Base-by-base conservation (phyloP, 2,888 invertebrate genomes). In the Rhingia rostrata region DNA sequence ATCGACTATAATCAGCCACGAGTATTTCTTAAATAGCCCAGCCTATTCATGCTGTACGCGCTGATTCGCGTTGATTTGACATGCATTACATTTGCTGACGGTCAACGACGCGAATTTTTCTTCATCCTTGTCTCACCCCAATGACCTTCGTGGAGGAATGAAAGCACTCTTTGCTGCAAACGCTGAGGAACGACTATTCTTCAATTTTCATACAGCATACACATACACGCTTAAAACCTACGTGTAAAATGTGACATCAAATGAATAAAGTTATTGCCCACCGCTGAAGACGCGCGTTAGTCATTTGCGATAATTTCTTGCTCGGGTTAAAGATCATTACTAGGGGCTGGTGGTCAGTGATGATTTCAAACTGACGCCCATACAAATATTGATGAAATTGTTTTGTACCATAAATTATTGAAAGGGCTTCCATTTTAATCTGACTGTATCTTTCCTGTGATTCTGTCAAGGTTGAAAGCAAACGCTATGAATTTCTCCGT, bases 41-140 rank as follows among this genome's bases (percentile, higher is more conserved):
- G 91, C 90, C 87, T 90, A 92, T 83, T 92, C 92, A 10, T 90
- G 86, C 86, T 92, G 91, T 6, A 92, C 81, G 22, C 91, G 84
- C 56, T 90, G 58, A 7, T 37, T 67, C 5, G 70, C 51, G 0
- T 78, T 58, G 9, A 56, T 12, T 33, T 81, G 72, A 39, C 73
- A 86, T n/a, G 39, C 14, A 0, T 14, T 45, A 39, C 77, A 81
- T n/a, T 66, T 39, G 10, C 7, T 12, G 7, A 70, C 72, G 0
- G 35, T 37, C 49, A 63, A 10, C 67, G 72, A 9, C 84, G 33
- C n/a, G 73, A 12, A 12, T 77, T 43, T 45, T 86, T 81, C 60
- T 84, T 86, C 70, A 84, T 86, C 14, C 86, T 45, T 22, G 56
- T 69, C n/a, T 60, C 73, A 32, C 74, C 72, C 86, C 77, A 86